These are phyloP conservation scores for Drosophila austrosaltans DNA, from an alignment of 2,888 invertebrate genomes.

Conservation along the genomic window DNA sequence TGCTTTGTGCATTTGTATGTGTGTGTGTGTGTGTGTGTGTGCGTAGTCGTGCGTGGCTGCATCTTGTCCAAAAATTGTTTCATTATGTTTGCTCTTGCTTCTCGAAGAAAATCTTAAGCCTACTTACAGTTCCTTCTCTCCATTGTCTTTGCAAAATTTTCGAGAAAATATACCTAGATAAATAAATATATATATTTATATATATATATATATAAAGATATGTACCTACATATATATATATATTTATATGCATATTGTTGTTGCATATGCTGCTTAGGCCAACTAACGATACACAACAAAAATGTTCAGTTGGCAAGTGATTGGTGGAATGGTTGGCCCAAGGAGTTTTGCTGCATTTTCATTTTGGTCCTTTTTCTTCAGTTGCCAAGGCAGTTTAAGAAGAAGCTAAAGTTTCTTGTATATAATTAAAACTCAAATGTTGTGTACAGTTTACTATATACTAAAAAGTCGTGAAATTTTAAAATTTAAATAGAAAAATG, in stretches of 20 bases:
- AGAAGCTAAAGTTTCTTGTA: constrained; percentile 54
- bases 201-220: not conserved
- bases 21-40: constrained; percentile 21
- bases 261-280: constrained; percentile 56
- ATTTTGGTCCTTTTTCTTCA: constrained; percentile 62
- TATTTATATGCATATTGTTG: not conserved
- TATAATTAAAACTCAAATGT: constrained; percentile 64
- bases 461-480: constrained; percentile 55
- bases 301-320: constrained; percentile 16
- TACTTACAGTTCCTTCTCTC: constrained; percentile 37
- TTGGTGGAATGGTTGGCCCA: constrained; percentile 1
- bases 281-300: constrained; percentile 13
- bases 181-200: not conserved
- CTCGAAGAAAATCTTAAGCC: constrained; percentile 74
- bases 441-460: constrained; percentile 72
- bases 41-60: constrained; percentile 51
- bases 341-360: constrained; percentile 48
- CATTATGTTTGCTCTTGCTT: constrained; percentile 72
- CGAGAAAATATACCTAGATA: constrained; percentile 38
- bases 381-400: constrained; percentile 37
- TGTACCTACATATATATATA: not conserved
- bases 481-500: too few relatives aligned
- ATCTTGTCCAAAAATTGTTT: constrained; percentile 73
- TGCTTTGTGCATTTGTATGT: constrained; percentile 34
- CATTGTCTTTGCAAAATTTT: constrained; percentile 56